Percentiles rank a stretch among this genome's conserved stretches.
phyloP scores from a whole-genome alignment of 2,113 vertebrate species.

The Genyomyrus donnyi region DNA sequence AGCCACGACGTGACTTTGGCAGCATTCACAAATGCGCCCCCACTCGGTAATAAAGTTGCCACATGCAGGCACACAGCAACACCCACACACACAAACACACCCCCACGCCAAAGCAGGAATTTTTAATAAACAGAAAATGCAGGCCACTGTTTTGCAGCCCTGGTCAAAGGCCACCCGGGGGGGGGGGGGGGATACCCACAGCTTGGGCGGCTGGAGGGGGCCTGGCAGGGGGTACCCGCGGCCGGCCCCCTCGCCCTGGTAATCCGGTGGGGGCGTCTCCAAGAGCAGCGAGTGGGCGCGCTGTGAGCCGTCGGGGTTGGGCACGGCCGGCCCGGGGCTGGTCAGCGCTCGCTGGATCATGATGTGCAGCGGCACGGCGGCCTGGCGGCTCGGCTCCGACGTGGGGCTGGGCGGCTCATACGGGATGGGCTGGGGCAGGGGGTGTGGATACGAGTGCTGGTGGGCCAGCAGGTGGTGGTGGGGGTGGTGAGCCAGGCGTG shows the following conservation, averaged over 20 bases:
- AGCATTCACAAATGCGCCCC: neutral
- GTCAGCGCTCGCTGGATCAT: constrained; percentile 91
- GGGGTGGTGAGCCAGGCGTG: constrained; percentile 38
- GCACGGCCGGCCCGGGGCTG: constrained; percentile 74
- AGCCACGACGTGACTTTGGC: neutral
- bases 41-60: neutral
- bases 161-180: neutral
- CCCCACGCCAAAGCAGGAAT: neutral
- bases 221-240: constrained; percentile 79
- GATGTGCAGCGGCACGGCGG: constrained; percentile 80
- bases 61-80: neutral
- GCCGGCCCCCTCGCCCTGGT: constrained; percentile 53
- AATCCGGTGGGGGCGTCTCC: constrained; percentile 64
- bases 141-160: neutral
- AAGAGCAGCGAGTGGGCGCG: constrained; percentile 86
- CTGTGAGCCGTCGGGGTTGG: constrained; percentile 74
- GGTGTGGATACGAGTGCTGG: constrained; percentile 39
- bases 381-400: constrained; percentile 56
- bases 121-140: neutral
- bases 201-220: constrained; percentile 92
- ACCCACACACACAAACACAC: neutral
- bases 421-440: constrained; percentile 47
- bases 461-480: constrained; percentile 65
- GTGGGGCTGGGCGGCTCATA: constrained; percentile 54
- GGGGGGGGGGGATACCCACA: constrained; percentile 65